Evolutionary conservation across 30 jellyfish, hydroid and myxozoan genomes (phyloP).

Genomic region (Clytia hemisphaerica): DNA sequence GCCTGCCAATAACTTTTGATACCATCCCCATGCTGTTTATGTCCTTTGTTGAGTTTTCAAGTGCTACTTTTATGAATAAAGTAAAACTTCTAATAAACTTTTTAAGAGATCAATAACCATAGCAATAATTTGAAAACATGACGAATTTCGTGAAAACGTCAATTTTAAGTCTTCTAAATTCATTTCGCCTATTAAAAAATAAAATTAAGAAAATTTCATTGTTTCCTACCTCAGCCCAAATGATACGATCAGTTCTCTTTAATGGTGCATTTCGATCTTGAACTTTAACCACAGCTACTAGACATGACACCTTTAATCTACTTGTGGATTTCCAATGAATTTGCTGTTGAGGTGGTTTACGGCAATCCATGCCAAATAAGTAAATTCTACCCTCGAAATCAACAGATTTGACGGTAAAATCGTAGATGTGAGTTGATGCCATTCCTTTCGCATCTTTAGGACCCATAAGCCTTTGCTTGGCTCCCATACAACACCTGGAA

Average conservation of each 20-base stretch:
- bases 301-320: not conserved
- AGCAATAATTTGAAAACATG: too few species aligned
- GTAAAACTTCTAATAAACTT: too few species aligned
- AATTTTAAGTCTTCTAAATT: too few species aligned
- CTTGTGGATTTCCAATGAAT: constrained; percentile 18
- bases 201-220: too few species aligned
- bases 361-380: not conserved
- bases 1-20: too few species aligned
- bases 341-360: constrained; percentile 17
- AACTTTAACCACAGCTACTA: constrained; percentile 12
- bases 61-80: too few species aligned
- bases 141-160: too few species aligned
- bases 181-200: too few species aligned
- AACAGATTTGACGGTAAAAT: not conserved
- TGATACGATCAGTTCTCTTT: not conserved
- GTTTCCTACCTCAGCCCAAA: constrained; percentile 12
- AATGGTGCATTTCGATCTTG: not conserved
- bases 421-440: constrained; percentile 25
- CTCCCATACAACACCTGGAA: not conserved
- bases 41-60: too few species aligned
- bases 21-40: too few species aligned
- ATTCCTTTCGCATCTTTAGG: not conserved
- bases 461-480: not conserved
- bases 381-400: constrained; percentile 14
- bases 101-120: too few species aligned